Conservation (phyloP, 1,140 invertebrate species). For the Metopolophium dirhodum region DNA sequence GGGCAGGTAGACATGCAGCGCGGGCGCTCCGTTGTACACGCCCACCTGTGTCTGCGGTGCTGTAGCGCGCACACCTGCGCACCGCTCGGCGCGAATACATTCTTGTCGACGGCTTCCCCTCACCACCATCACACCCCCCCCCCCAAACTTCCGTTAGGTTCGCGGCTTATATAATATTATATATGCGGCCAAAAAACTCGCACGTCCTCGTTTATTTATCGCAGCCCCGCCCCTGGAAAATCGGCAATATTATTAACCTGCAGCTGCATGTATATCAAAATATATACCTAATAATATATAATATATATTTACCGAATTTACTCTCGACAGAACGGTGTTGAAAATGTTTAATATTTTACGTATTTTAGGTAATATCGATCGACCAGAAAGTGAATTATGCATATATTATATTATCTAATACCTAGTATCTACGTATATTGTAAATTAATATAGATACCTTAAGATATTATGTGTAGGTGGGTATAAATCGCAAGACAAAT, state of each 20-base stretch:
- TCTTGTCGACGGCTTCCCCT: not conserved
- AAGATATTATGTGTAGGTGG: not conserved
- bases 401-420: too few relatives aligned
- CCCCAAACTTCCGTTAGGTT: not conserved
- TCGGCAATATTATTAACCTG: not conserved
- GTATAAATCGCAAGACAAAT: not conserved
- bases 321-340: too few relatives aligned
- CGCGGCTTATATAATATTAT: not conserved
- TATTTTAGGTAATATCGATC: too few relatives aligned
- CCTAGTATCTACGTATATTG: too few relatives aligned
- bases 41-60: constrained; percentile 25
- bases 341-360: too few relatives aligned
- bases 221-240: not conserved
- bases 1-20: not conserved
- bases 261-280: not conserved
- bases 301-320: not conserved
- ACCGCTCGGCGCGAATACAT: constrained; percentile 39
- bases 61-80: constrained; percentile 48
- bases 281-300: not conserved
- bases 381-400: too few relatives aligned
- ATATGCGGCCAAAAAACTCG: not conserved
- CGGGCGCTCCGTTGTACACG: constrained; percentile 29
- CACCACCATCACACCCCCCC: not conserved
- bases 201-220: not conserved
- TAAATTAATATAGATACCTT: too few relatives aligned